Percentiles rank a stretch among this genome's conserved stretches.
These are phyloP conservation scores for Calyptomena viridis DNA, from an alignment of 2,113 vertebrate genomes.

Conservation along the genomic window DNA sequence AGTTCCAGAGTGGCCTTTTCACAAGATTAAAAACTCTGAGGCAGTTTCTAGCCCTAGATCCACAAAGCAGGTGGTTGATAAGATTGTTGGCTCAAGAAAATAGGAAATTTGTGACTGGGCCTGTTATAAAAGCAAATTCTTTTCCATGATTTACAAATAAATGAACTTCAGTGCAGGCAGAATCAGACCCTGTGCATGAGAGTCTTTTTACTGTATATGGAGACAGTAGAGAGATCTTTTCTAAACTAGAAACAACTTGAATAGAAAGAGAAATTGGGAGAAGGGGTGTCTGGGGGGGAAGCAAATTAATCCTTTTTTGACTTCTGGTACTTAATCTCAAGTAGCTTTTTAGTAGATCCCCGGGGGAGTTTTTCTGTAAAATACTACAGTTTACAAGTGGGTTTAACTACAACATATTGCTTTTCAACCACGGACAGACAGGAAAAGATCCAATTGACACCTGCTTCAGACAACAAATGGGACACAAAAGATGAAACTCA, in stretches of 20 bases:
- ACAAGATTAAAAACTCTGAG: neutral
- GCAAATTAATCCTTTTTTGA: conserved; percentile 31
- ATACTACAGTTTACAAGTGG: conserved; percentile 53
- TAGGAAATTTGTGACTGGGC: conserved; percentile 5
- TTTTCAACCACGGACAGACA: conserved; percentile 16
- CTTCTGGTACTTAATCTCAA: conserved; percentile 1
- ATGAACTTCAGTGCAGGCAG: neutral
- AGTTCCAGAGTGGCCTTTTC: neutral
- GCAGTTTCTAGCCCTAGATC: neutral
- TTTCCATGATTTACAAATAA: conserved; percentile 43
- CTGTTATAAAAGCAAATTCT: conserved; percentile 21
- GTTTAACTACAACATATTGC: conserved; percentile 48
- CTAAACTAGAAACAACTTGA: conserved; percentile 31
- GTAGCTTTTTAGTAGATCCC: neutral
- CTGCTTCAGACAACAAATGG: conserved; percentile 72
- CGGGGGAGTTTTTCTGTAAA: neutral
- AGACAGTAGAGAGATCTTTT: neutral
- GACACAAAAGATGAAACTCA: conserved; percentile 68
- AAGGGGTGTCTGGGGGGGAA: neutral
- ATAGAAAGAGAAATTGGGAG: neutral
- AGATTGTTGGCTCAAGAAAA: conserved; percentile 47
- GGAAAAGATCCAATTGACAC: conserved; percentile 67
- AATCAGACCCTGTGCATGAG: neutral
- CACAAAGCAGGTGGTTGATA: conserved; percentile 39
- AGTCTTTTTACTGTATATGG: conserved; percentile 25